Evolutionary conservation across 2,888 invertebrate genomes (phyloP).

Genomic region (Xiphydria camelus): DNA sequence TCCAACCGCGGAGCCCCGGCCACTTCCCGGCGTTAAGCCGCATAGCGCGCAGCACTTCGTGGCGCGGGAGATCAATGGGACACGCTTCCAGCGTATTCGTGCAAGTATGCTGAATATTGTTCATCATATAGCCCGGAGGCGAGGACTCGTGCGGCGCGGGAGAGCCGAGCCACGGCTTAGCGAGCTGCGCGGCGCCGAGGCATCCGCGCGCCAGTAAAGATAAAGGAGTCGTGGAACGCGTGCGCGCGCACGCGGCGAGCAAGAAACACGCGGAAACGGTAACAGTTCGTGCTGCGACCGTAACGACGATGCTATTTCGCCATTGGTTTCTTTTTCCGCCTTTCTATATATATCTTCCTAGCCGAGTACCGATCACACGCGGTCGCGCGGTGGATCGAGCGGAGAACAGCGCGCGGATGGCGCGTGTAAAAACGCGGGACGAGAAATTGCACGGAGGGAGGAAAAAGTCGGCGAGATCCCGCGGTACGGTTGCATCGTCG

Average conservation of each 20-base stretch:
- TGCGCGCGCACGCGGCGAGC: too few species aligned
- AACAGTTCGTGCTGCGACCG: conserved; percentile 54
- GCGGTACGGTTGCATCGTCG: too few species aligned
- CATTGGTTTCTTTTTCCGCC: conserved; percentile 36
- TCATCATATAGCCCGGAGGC: conserved; percentile 24
- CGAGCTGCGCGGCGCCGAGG: too few species aligned
- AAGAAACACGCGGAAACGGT: conserved; percentile 55
- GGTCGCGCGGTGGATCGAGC: too few species aligned
- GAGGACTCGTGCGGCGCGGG: conserved; percentile 5
- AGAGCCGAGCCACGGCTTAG: conserved; percentile 21
- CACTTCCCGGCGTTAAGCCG: conserved; percentile 1
- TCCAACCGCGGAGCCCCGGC: neutral
- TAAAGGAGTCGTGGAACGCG: conserved; percentile 41
- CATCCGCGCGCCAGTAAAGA: conserved; percentile 39
- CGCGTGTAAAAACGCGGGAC: too few species aligned
- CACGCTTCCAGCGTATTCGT: conserved; percentile 34
- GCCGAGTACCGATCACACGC: too few species aligned
- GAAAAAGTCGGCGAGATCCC: too few species aligned
- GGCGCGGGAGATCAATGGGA: conserved; percentile 40
- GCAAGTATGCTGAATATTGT: conserved; percentile 31
- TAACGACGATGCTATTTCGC: conserved; percentile 53
- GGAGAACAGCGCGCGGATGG: too few species aligned
- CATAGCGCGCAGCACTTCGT: neutral
- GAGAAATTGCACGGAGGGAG: too few species aligned
- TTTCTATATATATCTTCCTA: too few species aligned